Percentiles rank a stretch among this genome's conserved stretches.
phyloP scores from a whole-genome alignment of 2,888 invertebrate species.

The Pandemis corylana region DNA sequence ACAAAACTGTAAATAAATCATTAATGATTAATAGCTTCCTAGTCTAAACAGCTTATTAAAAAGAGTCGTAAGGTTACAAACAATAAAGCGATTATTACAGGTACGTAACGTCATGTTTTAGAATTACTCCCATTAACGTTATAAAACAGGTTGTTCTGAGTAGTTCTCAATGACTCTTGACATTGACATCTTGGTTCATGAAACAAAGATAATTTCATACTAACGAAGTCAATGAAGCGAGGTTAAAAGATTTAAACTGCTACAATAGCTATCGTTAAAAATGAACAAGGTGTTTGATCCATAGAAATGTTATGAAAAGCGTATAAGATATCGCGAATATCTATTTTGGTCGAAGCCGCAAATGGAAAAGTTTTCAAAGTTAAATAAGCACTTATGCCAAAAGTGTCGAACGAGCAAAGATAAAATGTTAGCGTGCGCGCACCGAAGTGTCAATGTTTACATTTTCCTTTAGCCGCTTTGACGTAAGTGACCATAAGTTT shows the following conservation, averaged over 20 bases:
- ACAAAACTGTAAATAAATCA: not conserved
- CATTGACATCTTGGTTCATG: conserved; percentile 9
- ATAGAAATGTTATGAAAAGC: too few relatives aligned
- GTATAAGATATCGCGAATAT: too few relatives aligned
- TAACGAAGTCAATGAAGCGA: not conserved
- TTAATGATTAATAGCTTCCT: not conserved
- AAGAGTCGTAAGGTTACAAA: not conserved
- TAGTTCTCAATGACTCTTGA: not conserved
- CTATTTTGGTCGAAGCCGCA: not conserved
- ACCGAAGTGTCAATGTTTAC: conserved; percentile 51
- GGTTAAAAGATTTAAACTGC: not conserved
- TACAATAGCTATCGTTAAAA: not conserved
- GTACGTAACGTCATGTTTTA: not conserved
- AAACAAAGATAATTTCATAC: not conserved
- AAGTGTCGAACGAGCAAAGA: conserved; percentile 28
- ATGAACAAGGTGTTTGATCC: too few relatives aligned
- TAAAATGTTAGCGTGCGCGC: conserved; percentile 39
- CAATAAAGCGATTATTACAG: conserved; percentile 1
- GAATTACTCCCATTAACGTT: conserved; percentile 9
- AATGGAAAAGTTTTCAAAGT: conserved; percentile 27
- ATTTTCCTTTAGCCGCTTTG: conserved; percentile 52
- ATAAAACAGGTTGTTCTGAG: not conserved
- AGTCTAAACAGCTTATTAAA: not conserved
- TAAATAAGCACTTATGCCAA: not conserved
- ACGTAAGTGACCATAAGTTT: conserved; percentile 48